Evolutionary conservation across 1,140 invertebrate species (phyloP).

Genomic region (Lordiphosa collinella): DNA sequence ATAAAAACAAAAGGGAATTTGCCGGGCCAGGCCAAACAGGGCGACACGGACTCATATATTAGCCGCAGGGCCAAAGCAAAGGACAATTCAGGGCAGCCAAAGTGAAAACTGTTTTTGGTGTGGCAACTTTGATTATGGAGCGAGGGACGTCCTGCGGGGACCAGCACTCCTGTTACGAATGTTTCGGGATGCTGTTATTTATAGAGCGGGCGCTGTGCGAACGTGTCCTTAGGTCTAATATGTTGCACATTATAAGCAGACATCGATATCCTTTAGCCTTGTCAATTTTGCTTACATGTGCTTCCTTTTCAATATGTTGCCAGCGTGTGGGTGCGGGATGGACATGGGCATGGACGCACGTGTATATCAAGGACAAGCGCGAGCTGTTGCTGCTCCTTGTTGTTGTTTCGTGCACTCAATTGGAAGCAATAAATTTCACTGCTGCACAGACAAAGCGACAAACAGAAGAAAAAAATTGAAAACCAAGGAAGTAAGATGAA

Average conservation of each 20-base stretch:
- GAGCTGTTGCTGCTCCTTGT: slow-evolving; percentile 49
- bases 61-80: slow-evolving; percentile 63
- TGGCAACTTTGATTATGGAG: slow-evolving; percentile 67
- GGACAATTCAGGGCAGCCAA: slow-evolving; percentile 63
- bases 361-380: slow-evolving; percentile 75
- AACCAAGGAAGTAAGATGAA: slow-evolving; percentile 10
- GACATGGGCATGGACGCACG: slow-evolving; percentile 51
- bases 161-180: slow-evolving; percentile 4
- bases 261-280: slow-evolving; percentile 79
- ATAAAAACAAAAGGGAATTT: slow-evolving; percentile 51
- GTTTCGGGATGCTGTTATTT: slow-evolving; percentile 64
- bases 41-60: slow-evolving; percentile 71
- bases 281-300: slow-evolving; percentile 79
- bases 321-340: slow-evolving; percentile 15
- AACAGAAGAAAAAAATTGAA: slow-evolving; percentile 6
- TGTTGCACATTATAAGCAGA: slow-evolving; percentile 79
- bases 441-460: slow-evolving; percentile 42
- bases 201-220: slow-evolving; percentile 61
- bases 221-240: slow-evolving; percentile 76
- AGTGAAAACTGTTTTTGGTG: slow-evolving; percentile 72
- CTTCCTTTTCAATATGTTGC: slow-evolving; percentile 73
- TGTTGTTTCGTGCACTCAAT: slow-evolving; percentile 72
- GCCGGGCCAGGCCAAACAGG: slow-evolving; percentile 46
- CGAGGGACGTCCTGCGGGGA: slow-evolving; percentile 4
- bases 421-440: slow-evolving; percentile 79